phyloP scores from a whole-genome alignment of 1,140 invertebrate genomes.

The Trypoxylus dichotomus region DNA sequence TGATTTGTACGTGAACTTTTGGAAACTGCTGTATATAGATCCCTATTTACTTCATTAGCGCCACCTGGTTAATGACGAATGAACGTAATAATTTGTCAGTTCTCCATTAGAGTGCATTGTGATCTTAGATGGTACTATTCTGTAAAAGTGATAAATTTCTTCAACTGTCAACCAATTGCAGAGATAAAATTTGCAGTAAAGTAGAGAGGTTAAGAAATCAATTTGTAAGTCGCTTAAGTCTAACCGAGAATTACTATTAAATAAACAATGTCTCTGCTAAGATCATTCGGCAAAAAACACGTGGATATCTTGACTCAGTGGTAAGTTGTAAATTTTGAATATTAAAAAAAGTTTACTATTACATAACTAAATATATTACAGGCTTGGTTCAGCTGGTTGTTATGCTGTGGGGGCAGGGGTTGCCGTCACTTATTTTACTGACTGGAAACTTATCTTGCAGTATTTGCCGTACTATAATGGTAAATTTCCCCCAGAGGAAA shows the following conservation, averaged over 20 bases:
- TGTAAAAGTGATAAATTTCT: too few species aligned
- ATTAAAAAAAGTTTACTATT: slow-evolving; percentile 29
- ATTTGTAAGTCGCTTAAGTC: too few species aligned
- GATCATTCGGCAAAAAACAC: slow-evolving; percentile 15
- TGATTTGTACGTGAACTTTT: too few species aligned
- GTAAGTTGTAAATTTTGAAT: not conserved
- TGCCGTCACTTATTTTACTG: slow-evolving; percentile 69
- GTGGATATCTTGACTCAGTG: not conserved
- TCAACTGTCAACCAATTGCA: too few species aligned
- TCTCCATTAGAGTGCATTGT: too few species aligned
- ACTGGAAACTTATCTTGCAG: slow-evolving; percentile 73
- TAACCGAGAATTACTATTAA: not conserved
- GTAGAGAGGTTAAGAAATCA: too few species aligned
- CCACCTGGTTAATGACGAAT: too few species aligned
- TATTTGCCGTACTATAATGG: slow-evolving; percentile 74
- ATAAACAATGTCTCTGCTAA: slow-evolving; percentile 9
- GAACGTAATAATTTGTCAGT: too few species aligned
- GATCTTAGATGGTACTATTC: too few species aligned
- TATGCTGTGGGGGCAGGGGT: slow-evolving; percentile 65
- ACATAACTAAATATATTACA: slow-evolving; percentile 48
- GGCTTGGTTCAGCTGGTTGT: slow-evolving; percentile 60
- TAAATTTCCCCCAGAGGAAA: slow-evolving; percentile 65
- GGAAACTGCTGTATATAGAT: too few species aligned
- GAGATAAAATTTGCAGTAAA: too few species aligned
- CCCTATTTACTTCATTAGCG: too few species aligned